phyloP scores from a whole-genome alignment of 2,113 vertebrate genomes.

The Atherinomorus stipes region DNA sequence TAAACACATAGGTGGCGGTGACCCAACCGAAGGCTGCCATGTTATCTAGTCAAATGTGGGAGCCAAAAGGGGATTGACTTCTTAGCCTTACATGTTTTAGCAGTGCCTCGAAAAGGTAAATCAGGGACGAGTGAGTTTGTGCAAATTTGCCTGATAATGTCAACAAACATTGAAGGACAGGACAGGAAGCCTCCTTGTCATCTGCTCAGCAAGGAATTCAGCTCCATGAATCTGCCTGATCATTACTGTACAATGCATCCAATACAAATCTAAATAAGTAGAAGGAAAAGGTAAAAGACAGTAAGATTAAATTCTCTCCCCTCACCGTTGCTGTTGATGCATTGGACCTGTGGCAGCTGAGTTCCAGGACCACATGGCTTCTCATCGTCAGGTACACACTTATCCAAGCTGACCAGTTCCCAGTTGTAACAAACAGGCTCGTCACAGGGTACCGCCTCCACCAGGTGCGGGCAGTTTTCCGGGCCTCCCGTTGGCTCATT shows the following conservation, averaged over 20 bases:
- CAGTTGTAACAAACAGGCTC: conserved; percentile 93
- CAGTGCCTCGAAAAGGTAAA: background rate
- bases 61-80: no score
- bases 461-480: conserved; percentile 92
- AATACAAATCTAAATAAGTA: no score
- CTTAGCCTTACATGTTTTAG: no score
- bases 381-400: conserved; percentile 88
- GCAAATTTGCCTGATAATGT: background rate
- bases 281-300: no score
- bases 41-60: no score
- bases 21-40: no score
- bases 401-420: conserved; percentile 85
- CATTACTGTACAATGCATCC: no score
- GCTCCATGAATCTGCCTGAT: background rate
- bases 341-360: conserved; percentile 85
- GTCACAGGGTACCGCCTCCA: conserved; percentile 95
- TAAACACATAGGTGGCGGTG: no score
- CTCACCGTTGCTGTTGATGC: conserved; percentile 92
- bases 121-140: background rate
- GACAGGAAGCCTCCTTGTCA: background rate
- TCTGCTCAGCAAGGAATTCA: background rate
- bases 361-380: conserved; percentile 89
- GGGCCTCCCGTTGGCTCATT: conserved; percentile 89
- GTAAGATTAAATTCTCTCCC: background rate
- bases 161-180: background rate